Evolutionary conservation across 1,140 invertebrate genomes (phyloP).

Genomic region (Drosophila ironensis): DNA sequence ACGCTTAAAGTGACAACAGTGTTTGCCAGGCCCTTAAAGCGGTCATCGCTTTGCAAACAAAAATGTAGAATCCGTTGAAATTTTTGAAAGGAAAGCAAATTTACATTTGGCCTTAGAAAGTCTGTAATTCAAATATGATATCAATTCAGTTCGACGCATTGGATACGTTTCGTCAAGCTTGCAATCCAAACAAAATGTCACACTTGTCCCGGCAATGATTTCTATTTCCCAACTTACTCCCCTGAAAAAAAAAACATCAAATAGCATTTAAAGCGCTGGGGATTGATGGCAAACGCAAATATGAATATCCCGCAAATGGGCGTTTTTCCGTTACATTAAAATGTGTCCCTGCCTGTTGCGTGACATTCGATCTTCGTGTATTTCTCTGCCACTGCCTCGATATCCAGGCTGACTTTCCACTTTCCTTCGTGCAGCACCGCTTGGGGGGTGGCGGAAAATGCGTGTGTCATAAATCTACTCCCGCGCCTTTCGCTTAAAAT

Average conservation of each 20-base stretch:
- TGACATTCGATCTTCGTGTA: slow-evolving; percentile 30
- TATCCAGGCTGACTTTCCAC: slow-evolving; percentile 35
- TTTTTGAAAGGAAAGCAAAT: too few species aligned
- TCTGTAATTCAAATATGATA: too few species aligned
- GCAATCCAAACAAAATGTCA: too few species aligned
- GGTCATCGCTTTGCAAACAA: too few species aligned
- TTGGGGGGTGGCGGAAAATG: slow-evolving; percentile 19
- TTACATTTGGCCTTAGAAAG: too few species aligned
- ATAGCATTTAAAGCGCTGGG: background rate
- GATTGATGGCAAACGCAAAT: background rate
- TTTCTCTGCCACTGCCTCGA: slow-evolving; percentile 2
- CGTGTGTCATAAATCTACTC: slow-evolving; percentile 56
- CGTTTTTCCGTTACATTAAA: slow-evolving; percentile 15
- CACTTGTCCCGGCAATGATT: too few species aligned
- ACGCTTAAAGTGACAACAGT: background rate
- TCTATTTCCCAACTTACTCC: too few species aligned
- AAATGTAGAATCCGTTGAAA: too few species aligned
- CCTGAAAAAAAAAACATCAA: background rate
- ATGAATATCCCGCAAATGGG: background rate
- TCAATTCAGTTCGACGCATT: too few species aligned
- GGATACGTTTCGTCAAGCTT: too few species aligned
- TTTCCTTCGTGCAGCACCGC: slow-evolving; percentile 18
- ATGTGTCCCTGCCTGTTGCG: slow-evolving; percentile 21
- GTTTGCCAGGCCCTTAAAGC: too few species aligned
- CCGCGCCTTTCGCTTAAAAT: slow-evolving; percentile 45